Base-by-base conservation (phyloP, 2,888 invertebrate species). In the Drosophila kambysellisi region DNA sequence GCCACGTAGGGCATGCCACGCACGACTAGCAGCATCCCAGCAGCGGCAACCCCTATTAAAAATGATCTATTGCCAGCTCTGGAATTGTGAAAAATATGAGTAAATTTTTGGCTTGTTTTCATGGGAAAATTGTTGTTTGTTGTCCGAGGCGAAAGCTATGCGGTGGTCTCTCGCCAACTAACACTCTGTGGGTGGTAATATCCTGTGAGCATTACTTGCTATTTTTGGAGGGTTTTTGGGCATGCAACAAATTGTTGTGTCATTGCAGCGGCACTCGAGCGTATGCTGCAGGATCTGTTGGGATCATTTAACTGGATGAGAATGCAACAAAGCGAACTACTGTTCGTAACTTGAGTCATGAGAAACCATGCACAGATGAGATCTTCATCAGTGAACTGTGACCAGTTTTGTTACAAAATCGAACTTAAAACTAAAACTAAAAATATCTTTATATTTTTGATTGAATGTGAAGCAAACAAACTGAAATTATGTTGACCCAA, bases 221-320 rank as follows among this genome's bases (percentile, higher is more conserved):
- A 53, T 71, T 76, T 84, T 71, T 39, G 15, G 4, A 43, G 52
- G 32, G 60, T 35, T 70, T 70, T 72, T 37, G 9, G 29, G 8
- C n/a, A 37, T 12, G 6, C n/a, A 57, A 69, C 57, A 43, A 69
- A 69, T 69, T 80, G 84, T 70, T 70, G 68, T 85, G 78, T 83
- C 88, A 83, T 67, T 65, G 54, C 39, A 39, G 30, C 58, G 75
- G 68, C 82, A 84, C 61, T 87, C 76, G 57, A 81, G 60, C 85
- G 69, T 70, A 53, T 62, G 60, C 59, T 56, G 48, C 50, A 32
- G 65, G 37, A 62, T 69, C 71, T 66, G 43, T 51, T 29, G 69
- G 78, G 76, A 84, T 82, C 83, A 74, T 81, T 83, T 70, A 67
- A 72, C 52, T 70, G 61, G 39, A 43, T 84, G 83, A 83, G 88